Percentiles rank a stretch among this genome's conserved stretches.
These are phyloP conservation scores for Pseudonaja textilis DNA, from an alignment of 2,113 vertebrate genomes.

Conservation along the genomic window DNA sequence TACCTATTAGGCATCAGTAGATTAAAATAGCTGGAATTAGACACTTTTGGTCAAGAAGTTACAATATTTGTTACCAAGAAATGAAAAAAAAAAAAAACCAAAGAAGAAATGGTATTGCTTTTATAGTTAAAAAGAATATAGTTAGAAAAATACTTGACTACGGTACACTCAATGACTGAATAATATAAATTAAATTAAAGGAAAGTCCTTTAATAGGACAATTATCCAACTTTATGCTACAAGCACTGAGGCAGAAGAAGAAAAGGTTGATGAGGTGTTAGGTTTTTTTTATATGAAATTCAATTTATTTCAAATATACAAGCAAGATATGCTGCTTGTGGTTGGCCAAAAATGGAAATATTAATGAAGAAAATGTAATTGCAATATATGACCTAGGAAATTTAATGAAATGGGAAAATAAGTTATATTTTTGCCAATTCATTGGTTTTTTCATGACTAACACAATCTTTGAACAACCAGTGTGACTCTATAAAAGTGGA, in stretches of 20 bases:
- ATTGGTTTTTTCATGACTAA: not conserved
- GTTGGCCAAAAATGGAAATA: not conserved
- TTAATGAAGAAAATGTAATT: not conserved
- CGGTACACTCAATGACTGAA: not conserved
- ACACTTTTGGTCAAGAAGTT: not conserved
- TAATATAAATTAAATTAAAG: not conserved
- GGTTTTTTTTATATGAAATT: not conserved
- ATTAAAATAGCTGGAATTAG: not conserved
- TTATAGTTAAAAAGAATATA: not conserved
- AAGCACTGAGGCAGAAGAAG: not conserved
- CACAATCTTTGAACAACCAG: not conserved
- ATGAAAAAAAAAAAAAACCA: not conserved
- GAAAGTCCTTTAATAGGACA: not conserved
- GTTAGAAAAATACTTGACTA: not conserved
- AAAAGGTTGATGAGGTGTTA: not conserved
- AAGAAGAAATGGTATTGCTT: not conserved
- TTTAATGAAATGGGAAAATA: not conserved
- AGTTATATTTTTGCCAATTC: not conserved
- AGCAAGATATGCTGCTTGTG: not conserved
- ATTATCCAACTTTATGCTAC: not conserved
- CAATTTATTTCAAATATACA: not conserved
- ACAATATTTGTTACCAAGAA: not conserved
- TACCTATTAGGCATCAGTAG: not conserved
- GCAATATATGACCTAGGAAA: not conserved
- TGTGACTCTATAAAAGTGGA: not conserved